These are phyloP conservation scores for Tupaia chinensis DNA, from an alignment of 2,113 vertebrate species.

Conservation along the genomic window DNA sequence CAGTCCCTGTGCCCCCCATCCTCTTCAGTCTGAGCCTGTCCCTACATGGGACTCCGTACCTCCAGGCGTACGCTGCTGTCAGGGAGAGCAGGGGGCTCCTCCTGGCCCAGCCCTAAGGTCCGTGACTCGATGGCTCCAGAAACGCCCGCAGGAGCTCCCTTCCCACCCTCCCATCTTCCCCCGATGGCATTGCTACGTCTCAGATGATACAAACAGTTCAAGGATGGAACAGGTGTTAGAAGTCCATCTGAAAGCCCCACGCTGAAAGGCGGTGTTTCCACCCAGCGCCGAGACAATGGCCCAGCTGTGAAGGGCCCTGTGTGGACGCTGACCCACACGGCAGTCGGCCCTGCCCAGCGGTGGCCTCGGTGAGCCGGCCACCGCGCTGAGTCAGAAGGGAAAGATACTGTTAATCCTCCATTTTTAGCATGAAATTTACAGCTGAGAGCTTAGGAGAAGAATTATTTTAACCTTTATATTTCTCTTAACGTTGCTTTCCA, in stretches of 20 bases:
- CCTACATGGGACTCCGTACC: no score
- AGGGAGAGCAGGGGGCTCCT: no score
- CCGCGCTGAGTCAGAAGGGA: constrained; percentile 40
- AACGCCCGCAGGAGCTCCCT: background rate
- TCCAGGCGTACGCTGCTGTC: no score
- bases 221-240: background rate
- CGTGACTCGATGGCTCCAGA: background rate
- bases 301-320: background rate
- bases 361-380: rapidly evolving
- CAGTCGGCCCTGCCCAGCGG: background rate
- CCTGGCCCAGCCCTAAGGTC: rapidly evolving
- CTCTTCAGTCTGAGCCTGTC: no score
- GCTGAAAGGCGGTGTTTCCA: background rate
- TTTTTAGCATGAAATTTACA: constrained; percentile 42
- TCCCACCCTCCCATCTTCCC: background rate
- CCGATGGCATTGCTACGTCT: rapidly evolving
- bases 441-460: background rate
- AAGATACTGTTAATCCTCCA: constrained; percentile 6
- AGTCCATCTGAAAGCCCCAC: rapidly evolving
- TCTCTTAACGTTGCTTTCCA: constrained; percentile 62
- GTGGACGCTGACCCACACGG: background rate
- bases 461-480: constrained; percentile 71
- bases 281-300: rapidly evolving
- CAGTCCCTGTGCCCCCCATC: no score
- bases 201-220: background rate